A percentile compares a stretch with the other conserved stretches of the same genome.
Evolutionary conservation across 37 sponge, comb jelly and placozoan species (phyloP).

Genomic region (Aphrocallistes beatrix): DNA sequence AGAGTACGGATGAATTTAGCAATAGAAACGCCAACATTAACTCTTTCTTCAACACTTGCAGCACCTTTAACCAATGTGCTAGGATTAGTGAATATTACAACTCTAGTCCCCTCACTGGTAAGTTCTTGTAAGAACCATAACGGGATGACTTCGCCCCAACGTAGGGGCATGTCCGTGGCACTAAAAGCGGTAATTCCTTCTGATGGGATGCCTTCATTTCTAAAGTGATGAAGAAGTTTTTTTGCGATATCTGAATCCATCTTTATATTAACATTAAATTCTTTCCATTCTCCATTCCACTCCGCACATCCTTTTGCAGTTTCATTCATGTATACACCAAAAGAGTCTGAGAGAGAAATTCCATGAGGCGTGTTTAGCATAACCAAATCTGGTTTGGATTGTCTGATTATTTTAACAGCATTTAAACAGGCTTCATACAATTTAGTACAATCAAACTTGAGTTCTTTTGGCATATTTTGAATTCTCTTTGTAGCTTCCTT

Average conservation of each 20-base stretch:
- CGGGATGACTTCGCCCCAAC: constrained; percentile 42
- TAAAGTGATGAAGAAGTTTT: constrained; percentile 23
- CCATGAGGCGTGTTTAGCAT: constrained; percentile 42
- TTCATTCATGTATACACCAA: constrained; percentile 28
- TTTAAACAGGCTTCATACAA: constrained; percentile 16
- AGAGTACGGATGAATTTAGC: constrained; percentile 21
- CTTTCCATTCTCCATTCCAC: constrained; percentile 32
- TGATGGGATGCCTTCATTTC: constrained; percentile 28
- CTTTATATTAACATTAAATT: constrained; percentile 23
- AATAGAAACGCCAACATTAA: constrained; percentile 24
- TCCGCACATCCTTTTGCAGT: constrained; percentile 36
- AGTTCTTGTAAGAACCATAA: constrained; percentile 35
- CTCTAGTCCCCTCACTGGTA: constrained; percentile 17
- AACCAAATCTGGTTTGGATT: constrained; percentile 30
- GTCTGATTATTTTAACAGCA: constrained; percentile 29
- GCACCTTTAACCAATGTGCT: neutral
- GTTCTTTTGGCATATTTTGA: neutral
- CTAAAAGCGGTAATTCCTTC: constrained; percentile 29
- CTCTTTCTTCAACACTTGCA: neutral
- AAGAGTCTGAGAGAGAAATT: constrained; percentile 18
- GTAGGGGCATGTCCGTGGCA: constrained; percentile 29
- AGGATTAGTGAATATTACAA: constrained; percentile 35
- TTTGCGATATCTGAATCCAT: constrained; percentile 26
- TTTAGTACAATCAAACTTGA: constrained; percentile 8
- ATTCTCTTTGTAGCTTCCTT: constrained; percentile 18